Evolutionary conservation across 1,140 invertebrate species (phyloP), one percentile per base, ranked within the genome.

Genomic region (Calliopsis andreniformis): DNA sequence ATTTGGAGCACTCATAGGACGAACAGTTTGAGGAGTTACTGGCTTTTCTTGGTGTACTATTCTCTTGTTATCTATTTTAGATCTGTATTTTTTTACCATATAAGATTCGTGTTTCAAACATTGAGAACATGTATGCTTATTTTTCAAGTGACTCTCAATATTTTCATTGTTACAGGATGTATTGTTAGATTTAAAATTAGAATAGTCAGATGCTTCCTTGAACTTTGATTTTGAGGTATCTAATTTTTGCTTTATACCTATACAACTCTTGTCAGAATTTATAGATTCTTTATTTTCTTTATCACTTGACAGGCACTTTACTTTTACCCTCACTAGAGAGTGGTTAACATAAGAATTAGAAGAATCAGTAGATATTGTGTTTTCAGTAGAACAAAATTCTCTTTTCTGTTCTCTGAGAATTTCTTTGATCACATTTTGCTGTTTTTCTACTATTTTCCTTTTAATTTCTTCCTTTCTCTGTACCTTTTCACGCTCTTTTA

Each of bases 391-490:
- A 16, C 18, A 39, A 45, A 35, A 66, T 7, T 86, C 49, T 25
- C n/a, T 51, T 16, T n/a, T 58, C 0, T 59, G 55, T 61, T 88
- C 76, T 8, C 62, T 72, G 10, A 88, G 59, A 69, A 86, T 73
- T 68, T 88, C 76, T 32, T 77, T 68, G 6, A 88, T 76, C 23
- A 86, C 67, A 25, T 53, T 23, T 32, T 82, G 63, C 20, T 91
- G 88, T 43, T 88, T 88, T 0, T 25, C 70, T 43, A 87, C 64
- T 62, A 92, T 85, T 76, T 89, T 91, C 23, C 69, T 79, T 56
- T 85, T 89, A 7, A 82, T 86, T 58, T 89, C 85, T 49, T 90
- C 86, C 70, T 88, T 90, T 72, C 87, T 87, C 51, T 87, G 83
- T 58, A 88, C 68, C 39, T 69, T 84, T 43, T 91, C 86, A 20